Conservation (phyloP, 2,888 invertebrate genomes). For the Xestoiulus laeticollis region DNA sequence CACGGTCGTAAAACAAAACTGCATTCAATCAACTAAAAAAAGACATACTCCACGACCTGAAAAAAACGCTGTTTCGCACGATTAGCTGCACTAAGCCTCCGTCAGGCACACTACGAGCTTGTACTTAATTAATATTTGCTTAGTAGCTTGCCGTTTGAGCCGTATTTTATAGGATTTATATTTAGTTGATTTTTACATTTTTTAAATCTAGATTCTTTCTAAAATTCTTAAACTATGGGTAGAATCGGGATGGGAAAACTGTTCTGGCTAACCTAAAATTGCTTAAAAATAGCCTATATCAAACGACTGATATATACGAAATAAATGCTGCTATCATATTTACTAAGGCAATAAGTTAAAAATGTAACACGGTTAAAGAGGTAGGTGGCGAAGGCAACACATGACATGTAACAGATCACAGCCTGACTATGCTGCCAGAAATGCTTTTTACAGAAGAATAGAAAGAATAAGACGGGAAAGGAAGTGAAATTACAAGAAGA, state of each 20-base stretch:
- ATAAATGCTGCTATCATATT: neutral
- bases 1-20: neutral
- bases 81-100: slow-evolving; percentile 2
- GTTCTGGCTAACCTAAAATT: neutral
- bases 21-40: neutral
- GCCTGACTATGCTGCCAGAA: neutral
- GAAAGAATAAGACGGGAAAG: neutral
- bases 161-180: neutral
- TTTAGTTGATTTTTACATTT: neutral
- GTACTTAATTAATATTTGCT: neutral
- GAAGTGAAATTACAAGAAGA: neutral
- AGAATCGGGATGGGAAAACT: neutral
- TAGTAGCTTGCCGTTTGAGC: neutral
- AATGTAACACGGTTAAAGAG: neutral
- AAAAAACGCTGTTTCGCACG: neutral
- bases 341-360: slow-evolving; percentile 28
- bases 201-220: neutral
- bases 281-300: neutral
- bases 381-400: slow-evolving; percentile 5
- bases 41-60: neutral
- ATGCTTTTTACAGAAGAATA: slow-evolving; percentile 13
- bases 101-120: neutral
- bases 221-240: neutral
- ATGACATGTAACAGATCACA: slow-evolving; percentile 27
- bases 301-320: neutral